Percentiles rank a stretch among this genome's conserved stretches.
phyloP scores from a whole-genome alignment of 2,113 vertebrate genomes.

The Archilochus colubris region DNA sequence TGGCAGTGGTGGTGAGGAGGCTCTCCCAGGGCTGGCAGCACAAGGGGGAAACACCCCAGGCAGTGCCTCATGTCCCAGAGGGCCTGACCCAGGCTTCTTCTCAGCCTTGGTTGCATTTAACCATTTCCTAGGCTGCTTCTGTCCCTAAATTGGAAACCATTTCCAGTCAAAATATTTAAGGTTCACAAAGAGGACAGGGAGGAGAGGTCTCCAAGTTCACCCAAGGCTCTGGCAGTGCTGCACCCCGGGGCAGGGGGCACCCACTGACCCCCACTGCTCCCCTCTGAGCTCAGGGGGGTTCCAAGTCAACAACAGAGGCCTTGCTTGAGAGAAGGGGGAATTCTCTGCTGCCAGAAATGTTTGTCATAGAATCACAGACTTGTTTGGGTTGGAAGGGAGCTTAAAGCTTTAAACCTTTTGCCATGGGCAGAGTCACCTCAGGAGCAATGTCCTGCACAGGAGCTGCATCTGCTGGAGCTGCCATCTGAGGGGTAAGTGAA shows the following conservation, averaged over 20 bases:
- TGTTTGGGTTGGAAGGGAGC: no score
- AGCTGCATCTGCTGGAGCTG: background rate
- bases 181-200: background rate
- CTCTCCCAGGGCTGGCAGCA: background rate
- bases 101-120: background rate
- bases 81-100: background rate
- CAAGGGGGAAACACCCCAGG: background rate
- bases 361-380: background rate
- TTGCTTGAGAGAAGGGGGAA: background rate
- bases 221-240: background rate
- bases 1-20: accelerated
- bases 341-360: background rate
- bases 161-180: background rate
- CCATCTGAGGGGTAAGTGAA: background rate
- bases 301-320: background rate
- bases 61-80: background rate
- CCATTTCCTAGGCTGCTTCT: accelerated
- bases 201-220: background rate
- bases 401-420: no score
- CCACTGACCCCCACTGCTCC: background rate
- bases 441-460: background rate
- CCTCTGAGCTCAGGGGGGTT: background rate
- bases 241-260: background rate
- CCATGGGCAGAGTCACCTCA: no score
- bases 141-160: background rate